Conservation (phyloP, 1,140 invertebrate genomes). For the Drosophila bocki region DNA sequence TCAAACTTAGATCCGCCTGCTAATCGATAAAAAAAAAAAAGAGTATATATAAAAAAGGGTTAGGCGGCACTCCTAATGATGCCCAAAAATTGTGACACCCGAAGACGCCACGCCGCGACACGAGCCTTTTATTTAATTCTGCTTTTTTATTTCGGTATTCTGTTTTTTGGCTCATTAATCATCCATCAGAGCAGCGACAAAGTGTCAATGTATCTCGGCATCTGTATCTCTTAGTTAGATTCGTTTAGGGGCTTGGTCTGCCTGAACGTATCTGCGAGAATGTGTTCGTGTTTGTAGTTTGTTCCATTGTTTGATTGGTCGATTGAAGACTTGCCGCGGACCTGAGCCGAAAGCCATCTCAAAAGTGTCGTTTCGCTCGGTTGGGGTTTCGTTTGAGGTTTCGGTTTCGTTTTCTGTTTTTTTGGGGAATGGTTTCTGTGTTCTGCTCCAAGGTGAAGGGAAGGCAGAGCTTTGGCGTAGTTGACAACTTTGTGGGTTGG, state of each 20-base stretch:
- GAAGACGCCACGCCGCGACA: slow-evolving; percentile 67
- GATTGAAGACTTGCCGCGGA: slow-evolving; percentile 65
- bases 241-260: slow-evolving; percentile 59
- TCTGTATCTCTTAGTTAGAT: slow-evolving; percentile 51
- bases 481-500: slow-evolving; percentile 37
- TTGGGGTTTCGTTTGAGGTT: no score
- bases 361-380: slow-evolving; percentile 49
- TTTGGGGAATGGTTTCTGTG: slow-evolving; percentile 27
- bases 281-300: slow-evolving; percentile 38
- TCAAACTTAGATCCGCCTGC: slow-evolving; percentile 81
- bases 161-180: slow-evolving; percentile 69
- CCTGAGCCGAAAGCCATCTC: slow-evolving; percentile 72
- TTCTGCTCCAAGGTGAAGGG: slow-evolving; percentile 30
- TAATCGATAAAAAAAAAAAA: slow-evolving; percentile 69
- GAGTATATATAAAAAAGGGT: slow-evolving; percentile 52
- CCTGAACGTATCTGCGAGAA: slow-evolving; percentile 32
- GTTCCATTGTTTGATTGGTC: slow-evolving; percentile 74
- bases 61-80: slow-evolving; percentile 76
- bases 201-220: slow-evolving; percentile 54
- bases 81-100: slow-evolving; percentile 78
- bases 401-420: slow-evolving; percentile 20
- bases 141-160: slow-evolving; percentile 4
- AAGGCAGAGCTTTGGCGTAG: slow-evolving; percentile 1
- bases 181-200: slow-evolving; percentile 75
- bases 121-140: slow-evolving; percentile 52